Evolutionary conservation across 2,888 invertebrate species (phyloP).

Genomic region (Athalia cordata): DNA sequence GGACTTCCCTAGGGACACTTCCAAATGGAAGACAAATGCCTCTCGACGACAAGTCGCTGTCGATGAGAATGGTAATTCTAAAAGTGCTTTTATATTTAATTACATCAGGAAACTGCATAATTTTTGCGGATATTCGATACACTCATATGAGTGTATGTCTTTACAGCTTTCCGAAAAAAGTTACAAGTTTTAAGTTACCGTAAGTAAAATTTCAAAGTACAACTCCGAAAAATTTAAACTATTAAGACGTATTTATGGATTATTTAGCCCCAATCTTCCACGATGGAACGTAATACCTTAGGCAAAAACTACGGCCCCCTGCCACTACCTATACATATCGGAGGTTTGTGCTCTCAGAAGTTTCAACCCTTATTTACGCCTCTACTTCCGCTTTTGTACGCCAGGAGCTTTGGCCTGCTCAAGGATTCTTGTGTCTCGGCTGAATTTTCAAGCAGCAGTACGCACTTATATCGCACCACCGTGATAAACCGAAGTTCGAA

Average conservation of each 20-base stretch:
- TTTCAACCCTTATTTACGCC: conserved; percentile 29
- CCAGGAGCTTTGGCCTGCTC: conserved; percentile 11
- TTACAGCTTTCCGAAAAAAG: neutral
- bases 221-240: neutral
- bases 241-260: neutral
- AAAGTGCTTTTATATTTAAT: conserved; percentile 29
- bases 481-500: conserved; percentile 33
- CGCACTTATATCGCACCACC: neutral
- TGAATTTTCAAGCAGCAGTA: conserved; percentile 29
- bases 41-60: conserved; percentile 20
- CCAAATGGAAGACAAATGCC: conserved; percentile 30
- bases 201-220: neutral
- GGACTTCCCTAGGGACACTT: conserved; percentile 30
- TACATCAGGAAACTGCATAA: conserved; percentile 15
- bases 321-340: too few relatives aligned
- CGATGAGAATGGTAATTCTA: conserved; percentile 21
- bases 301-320: neutral
- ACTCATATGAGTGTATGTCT: conserved; percentile 5
- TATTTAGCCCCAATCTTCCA: conserved; percentile 10
- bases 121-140: neutral
- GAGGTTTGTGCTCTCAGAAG: conserved; percentile 14
- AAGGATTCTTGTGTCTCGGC: conserved; percentile 3
- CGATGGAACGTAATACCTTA: neutral
- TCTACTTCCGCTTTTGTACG: conserved; percentile 18
- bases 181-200: neutral